Conservation (phyloP, 2,113 vertebrate genomes). For the Neolamprologus sp. region DNA sequence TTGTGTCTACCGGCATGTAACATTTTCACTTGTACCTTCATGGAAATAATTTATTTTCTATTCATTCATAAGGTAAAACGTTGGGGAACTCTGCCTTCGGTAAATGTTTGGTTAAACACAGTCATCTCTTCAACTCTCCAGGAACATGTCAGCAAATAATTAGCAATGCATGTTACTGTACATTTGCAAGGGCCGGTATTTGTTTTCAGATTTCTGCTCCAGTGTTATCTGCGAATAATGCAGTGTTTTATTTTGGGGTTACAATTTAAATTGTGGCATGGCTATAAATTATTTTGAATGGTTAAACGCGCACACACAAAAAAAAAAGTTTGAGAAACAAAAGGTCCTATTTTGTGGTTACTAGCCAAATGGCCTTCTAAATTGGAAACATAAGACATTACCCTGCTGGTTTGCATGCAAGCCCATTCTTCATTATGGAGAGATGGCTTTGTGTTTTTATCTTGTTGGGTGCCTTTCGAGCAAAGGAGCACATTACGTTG, state of each 20-base stretch:
- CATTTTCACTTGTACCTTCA: background rate
- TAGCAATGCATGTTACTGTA: background rate
- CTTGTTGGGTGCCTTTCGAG: slow-evolving; percentile 64
- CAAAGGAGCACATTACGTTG: slow-evolving; percentile 67
- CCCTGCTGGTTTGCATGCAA: slow-evolving; percentile 33
- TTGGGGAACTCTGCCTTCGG: background rate
- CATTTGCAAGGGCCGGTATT: background rate
- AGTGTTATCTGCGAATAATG: background rate
- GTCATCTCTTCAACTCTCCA: background rate
- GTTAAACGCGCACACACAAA: slow-evolving; percentile 2
- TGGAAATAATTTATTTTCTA: background rate
- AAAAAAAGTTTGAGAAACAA: slow-evolving; percentile 2
- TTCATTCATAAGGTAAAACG: background rate
- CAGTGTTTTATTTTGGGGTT: background rate
- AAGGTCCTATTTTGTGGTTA: slow-evolving; percentile 11
- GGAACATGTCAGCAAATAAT: background rate
- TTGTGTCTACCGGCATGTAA: background rate
- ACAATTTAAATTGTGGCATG: background rate
- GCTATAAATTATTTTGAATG: slow-evolving; percentile 14
- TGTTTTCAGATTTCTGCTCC: background rate
- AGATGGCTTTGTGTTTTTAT: slow-evolving; percentile 65
- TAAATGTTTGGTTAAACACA: background rate
- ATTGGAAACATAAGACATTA: slow-evolving; percentile 27
- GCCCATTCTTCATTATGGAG: slow-evolving; percentile 52
- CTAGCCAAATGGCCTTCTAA: slow-evolving; percentile 42